Evolutionary conservation across 53 echinoderm and acorn worm species (phyloP).

Genomic region (Mesocentrotus franciscanus): DNA sequence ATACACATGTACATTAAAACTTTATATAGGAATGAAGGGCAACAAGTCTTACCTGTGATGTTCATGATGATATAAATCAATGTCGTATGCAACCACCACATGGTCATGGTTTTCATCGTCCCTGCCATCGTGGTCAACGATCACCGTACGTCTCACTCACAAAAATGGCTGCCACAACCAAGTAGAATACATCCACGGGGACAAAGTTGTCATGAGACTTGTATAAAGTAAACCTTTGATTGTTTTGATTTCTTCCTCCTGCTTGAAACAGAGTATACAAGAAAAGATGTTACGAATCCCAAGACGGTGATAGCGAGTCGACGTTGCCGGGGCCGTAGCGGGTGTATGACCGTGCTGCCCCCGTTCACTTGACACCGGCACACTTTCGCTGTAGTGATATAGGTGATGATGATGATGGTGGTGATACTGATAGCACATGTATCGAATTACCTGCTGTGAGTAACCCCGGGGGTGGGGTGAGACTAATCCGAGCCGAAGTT

Average conservation of each 20-base stretch:
- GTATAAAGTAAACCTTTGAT: not conserved
- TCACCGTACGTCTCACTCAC: not conserved
- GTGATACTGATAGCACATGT: not conserved
- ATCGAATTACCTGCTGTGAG: not conserved
- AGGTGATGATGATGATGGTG: not conserved
- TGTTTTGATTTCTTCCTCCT: not conserved
- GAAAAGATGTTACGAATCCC: conserved; percentile 16
- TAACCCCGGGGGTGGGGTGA: not conserved
- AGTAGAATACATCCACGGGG: not conserved
- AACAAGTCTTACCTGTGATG: conserved; percentile 19
- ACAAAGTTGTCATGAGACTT: conserved; percentile 17
- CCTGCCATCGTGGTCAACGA: conserved; percentile 11
- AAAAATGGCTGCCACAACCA: not conserved
- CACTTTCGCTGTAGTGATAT: not conserved
- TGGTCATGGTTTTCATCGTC: conserved; percentile 6
- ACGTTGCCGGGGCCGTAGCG: not conserved
- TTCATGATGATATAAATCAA: not conserved
- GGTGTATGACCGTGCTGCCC: not conserved
- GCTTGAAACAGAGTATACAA: not conserved
- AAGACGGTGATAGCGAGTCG: not conserved
- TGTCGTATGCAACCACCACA: conserved; percentile 47
- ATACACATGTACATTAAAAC: no score
- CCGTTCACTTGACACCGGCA: not conserved
- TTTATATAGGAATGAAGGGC: no score
- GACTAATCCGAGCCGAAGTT: not conserved